Conservation (phyloP, 2,113 vertebrate genomes). For the Anarhynchus alexandrinus region DNA sequence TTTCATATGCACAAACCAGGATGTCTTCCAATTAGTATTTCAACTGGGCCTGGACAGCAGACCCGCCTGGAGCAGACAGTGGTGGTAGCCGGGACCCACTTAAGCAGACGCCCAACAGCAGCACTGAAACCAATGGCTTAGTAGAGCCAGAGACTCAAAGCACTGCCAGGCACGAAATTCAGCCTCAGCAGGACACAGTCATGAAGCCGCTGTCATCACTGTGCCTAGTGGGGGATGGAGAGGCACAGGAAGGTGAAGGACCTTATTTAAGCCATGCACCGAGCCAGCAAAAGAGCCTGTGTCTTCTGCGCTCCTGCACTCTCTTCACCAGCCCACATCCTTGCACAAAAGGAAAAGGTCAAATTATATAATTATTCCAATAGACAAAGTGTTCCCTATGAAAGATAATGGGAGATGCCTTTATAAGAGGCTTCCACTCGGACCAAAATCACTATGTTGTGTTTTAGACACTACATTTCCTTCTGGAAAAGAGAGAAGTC, state of each 20-base stretch:
- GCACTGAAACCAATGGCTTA: background rate
- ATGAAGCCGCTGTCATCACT: background rate
- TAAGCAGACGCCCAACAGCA: background rate
- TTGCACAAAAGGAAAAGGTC: background rate
- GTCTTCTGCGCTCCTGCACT: background rate
- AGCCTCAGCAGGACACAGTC: background rate
- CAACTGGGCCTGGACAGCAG: background rate
- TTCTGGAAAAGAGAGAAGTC: background rate
- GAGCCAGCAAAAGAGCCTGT: background rate
- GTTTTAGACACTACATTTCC: background rate
- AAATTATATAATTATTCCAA: background rate
- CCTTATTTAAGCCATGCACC: background rate
- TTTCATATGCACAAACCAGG: background rate
- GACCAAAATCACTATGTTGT: background rate
- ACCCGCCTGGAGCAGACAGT: background rate
- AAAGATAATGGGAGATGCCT: background rate
- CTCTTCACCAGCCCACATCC: background rate
- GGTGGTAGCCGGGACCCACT: background rate
- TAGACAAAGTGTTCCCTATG: background rate
- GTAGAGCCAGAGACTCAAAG: background rate
- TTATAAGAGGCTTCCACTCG: background rate
- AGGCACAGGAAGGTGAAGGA: background rate
- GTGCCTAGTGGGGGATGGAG: fast-evolving
- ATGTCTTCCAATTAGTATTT: background rate
- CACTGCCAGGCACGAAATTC: background rate